A percentile compares a stretch with the other conserved stretches of the same genome.
These are phyloP conservation scores for Falco cherrug DNA, from an alignment of 2,797 vertebrate genomes.

Conservation along the genomic window DNA sequence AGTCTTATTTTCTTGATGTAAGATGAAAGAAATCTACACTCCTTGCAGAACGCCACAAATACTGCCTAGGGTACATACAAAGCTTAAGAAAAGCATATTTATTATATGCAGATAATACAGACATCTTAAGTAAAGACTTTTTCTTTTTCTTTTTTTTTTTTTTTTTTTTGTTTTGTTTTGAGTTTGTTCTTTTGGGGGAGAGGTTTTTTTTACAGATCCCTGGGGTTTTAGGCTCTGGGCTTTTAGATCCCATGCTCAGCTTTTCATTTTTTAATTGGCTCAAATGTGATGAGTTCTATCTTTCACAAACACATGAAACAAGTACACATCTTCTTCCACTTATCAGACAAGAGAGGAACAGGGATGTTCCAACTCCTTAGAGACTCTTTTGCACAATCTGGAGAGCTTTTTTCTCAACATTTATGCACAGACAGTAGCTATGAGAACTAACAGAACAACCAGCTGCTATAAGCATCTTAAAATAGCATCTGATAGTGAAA, in stretches of 20 bases:
- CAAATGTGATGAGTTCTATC: background rate
- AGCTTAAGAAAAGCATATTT: background rate
- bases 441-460: background rate
- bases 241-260: background rate
- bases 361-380: background rate
- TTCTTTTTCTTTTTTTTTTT: background rate
- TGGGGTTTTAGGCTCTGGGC: background rate
- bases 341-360: background rate
- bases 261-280: background rate
- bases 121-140: background rate
- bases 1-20: background rate
- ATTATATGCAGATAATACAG: background rate
- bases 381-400: conserved; percentile 9
- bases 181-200: background rate
- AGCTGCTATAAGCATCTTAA: conserved; percentile 27
- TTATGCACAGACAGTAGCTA: conserved; percentile 21
- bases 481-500: conserved; percentile 57
- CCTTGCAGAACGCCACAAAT: background rate
- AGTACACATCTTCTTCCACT: background rate
- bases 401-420: conserved; percentile 5
- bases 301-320: background rate
- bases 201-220: background rate
- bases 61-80: background rate
- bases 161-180: background rate
- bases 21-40: background rate